Evolutionary conservation across 2,888 invertebrate species (phyloP).

Genomic region (Celastrina argiolus): DNA sequence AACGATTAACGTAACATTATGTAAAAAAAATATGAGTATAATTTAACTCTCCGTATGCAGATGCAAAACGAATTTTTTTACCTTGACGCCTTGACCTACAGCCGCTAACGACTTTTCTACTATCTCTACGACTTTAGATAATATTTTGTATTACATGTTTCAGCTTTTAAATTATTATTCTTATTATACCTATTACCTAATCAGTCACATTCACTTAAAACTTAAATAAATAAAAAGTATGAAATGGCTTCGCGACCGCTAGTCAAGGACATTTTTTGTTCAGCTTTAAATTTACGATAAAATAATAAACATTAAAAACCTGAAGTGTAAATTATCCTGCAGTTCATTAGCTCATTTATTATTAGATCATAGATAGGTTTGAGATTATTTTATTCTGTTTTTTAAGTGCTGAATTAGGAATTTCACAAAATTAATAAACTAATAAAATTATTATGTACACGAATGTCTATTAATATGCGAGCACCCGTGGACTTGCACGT

Average conservation of each 20-base stretch:
- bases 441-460: too few species aligned
- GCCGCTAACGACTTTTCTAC: not conserved
- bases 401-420: not conserved
- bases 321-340: not conserved
- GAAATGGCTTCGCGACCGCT: not conserved
- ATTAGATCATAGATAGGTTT: not conserved
- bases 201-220: too few species aligned
- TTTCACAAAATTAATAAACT: too few species aligned
- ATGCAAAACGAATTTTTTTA: not conserved
- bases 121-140: not conserved
- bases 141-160: not conserved
- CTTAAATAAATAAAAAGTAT: not conserved
- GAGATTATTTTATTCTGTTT: not conserved
- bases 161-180: not conserved
- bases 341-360: not conserved
- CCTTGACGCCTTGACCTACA: not conserved
- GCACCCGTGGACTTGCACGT: too few species aligned
- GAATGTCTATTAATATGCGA: too few species aligned
- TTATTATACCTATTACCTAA: too few species aligned
- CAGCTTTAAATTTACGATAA: not conserved
- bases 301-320: not conserved
- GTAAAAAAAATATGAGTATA: not conserved
- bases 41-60: not conserved
- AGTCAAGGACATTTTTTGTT: not conserved
- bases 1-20: too few species aligned